A percentile compares a stretch with the other conserved stretches of the same genome.
These are phyloP conservation scores for Notodonta ziczac DNA, from an alignment of 2,888 invertebrate species.

Conservation along the genomic window DNA sequence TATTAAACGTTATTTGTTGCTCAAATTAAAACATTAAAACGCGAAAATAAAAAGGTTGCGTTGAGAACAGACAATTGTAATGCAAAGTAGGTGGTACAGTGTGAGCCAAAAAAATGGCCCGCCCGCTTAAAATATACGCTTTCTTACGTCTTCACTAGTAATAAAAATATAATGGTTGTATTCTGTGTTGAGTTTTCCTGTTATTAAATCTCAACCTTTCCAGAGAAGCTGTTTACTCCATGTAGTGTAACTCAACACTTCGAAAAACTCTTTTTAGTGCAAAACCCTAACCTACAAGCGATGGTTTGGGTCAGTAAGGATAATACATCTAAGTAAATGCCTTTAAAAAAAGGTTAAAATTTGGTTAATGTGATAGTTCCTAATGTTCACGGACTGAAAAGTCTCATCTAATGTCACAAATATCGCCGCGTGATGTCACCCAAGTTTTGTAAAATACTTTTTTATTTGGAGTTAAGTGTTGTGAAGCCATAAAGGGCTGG, in stretches of 20 bases:
- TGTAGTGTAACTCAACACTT: neutral
- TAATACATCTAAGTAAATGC: neutral
- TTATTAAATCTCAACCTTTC: slow-evolving; percentile 25
- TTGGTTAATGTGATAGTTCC: too few relatives aligned
- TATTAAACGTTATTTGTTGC: slow-evolving; percentile 78
- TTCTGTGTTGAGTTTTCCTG: slow-evolving; percentile 30
- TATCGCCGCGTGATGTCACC: slow-evolving; percentile 46
- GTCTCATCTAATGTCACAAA: slow-evolving; percentile 29
- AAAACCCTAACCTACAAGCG: neutral
- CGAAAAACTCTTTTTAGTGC: neutral
- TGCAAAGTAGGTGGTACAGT: slow-evolving; percentile 62
- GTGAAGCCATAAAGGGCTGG: slow-evolving; percentile 71
- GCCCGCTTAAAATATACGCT: slow-evolving; percentile 45
- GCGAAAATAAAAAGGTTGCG: slow-evolving; percentile 58
- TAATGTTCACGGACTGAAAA: too few relatives aligned
- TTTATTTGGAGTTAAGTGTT: slow-evolving; percentile 76
- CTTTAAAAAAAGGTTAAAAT: neutral
- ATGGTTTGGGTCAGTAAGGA: neutral
- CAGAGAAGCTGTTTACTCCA: neutral
- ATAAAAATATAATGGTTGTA: slow-evolving; percentile 43
- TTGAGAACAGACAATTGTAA: slow-evolving; percentile 71
- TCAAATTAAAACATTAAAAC: slow-evolving; percentile 77
- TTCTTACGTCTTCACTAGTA: slow-evolving; percentile 44
- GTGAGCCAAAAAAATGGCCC: slow-evolving; percentile 51
- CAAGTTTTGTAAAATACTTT: slow-evolving; percentile 76